These are phyloP conservation scores for Trematomus loennbergii DNA, from an alignment of 2,113 vertebrate species.

Conservation along the genomic window DNA sequence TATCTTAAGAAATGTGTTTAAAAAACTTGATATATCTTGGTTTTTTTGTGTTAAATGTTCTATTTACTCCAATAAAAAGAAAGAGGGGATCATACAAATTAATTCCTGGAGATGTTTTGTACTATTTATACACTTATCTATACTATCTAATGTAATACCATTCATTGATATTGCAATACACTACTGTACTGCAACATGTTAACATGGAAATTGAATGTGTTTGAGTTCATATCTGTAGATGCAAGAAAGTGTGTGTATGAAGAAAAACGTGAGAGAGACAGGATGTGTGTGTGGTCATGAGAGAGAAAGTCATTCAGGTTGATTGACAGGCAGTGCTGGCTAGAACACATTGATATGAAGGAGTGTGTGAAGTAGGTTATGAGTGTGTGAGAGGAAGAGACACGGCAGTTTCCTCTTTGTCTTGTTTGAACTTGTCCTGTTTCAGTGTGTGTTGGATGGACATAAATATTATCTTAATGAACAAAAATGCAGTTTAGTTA, in stretches of 20 bases:
- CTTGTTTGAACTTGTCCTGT: slow-evolving; percentile 12
- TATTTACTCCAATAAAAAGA: slow-evolving; percentile 60
- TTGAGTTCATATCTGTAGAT: not conserved
- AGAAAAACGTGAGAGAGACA: slow-evolving; percentile 21
- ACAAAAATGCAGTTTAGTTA: not conserved
- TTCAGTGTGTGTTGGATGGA: slow-evolving; percentile 8
- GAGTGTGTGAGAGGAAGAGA: slow-evolving; percentile 9
- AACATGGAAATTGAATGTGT: not conserved
- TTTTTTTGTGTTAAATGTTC: slow-evolving; percentile 42
- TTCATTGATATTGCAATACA: too few relatives aligned
- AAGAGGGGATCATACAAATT: slow-evolving; percentile 10
- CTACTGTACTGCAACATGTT: not conserved
- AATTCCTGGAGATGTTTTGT: slow-evolving; percentile 27
- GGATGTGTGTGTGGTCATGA: slow-evolving; percentile 45
- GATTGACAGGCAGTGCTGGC: slow-evolving; percentile 23
- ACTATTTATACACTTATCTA: not conserved
- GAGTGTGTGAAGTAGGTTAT: slow-evolving; percentile 21
- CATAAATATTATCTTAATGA: not conserved
- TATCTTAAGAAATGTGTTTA: slow-evolving; percentile 9
- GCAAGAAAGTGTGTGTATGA: not conserved
- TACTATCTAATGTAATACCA: too few relatives aligned
- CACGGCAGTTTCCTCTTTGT: slow-evolving; percentile 22
- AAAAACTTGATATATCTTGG: slow-evolving; percentile 9
- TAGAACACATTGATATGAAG: not conserved
- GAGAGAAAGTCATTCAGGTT: slow-evolving; percentile 33